Evolutionary conservation across 2,888 invertebrate genomes (phyloP).

Genomic region (Polylopha cassiicola): DNA sequence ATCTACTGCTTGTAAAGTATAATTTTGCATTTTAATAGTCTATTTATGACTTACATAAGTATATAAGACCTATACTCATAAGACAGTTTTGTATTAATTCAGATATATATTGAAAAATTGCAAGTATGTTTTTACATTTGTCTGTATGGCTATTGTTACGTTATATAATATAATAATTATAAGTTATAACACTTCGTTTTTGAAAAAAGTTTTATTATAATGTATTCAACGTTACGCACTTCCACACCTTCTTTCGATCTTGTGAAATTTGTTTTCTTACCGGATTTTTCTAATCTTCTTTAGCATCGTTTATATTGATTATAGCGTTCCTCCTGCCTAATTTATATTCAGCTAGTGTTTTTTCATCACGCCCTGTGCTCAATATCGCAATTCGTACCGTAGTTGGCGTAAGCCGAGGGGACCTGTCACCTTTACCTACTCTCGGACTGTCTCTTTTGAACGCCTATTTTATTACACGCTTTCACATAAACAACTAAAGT

Average conservation of each 20-base stretch:
- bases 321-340: constrained; percentile 73
- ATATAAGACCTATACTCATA: no score
- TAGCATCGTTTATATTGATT: constrained; percentile 79
- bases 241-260: constrained; percentile 55
- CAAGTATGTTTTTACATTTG: no score
- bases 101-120: no score
- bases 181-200: no score
- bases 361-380: constrained; percentile 77
- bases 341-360: constrained; percentile 78
- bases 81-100: no score
- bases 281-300: constrained; percentile 77
- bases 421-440: constrained; percentile 63
- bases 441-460: constrained; percentile 56
- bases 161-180: no score
- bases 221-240: constrained; percentile 23
- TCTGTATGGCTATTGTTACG: no score
- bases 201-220: no score
- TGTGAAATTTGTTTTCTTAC: constrained; percentile 72
- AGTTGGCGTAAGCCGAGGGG: constrained; percentile 72
- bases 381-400: constrained; percentile 76
- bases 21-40: no score
- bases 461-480: constrained; percentile 60
- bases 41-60: no score
- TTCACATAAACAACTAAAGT: constrained; percentile 51
- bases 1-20: no score